Evolutionary conservation across 2,888 invertebrate genomes (phyloP).

Genomic region (Microctonus brassicae): DNA sequence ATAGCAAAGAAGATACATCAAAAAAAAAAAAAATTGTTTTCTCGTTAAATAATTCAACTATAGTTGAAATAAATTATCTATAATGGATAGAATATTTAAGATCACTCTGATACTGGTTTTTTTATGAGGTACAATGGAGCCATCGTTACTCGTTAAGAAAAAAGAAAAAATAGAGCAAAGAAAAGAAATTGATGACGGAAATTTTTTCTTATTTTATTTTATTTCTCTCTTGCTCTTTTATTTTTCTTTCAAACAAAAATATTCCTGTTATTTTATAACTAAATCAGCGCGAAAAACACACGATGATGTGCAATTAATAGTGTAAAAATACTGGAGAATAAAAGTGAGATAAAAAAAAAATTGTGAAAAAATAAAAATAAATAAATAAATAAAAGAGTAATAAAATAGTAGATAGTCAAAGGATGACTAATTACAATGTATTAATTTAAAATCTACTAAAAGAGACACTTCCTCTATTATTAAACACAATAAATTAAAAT

Average conservation of each 20-base stretch:
- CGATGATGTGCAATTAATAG: neutral
- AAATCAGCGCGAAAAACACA: neutral
- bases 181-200: neutral
- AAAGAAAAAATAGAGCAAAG: neutral
- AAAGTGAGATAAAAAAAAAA: neutral
- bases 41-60: neutral
- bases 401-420: neutral
- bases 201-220: neutral
- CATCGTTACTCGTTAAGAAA: neutral
- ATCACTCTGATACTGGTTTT: neutral
- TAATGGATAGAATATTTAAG: neutral
- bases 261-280: neutral
- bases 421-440: neutral
- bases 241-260: neutral
- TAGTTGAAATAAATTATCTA: neutral
- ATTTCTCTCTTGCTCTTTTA: neutral
- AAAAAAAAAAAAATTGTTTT: no score
- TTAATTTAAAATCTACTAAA: neutral
- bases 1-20: neutral
- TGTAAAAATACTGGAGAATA: neutral
- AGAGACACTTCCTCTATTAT: no score
- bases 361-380: neutral
- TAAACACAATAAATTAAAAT: no score
- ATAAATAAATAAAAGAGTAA: no score
- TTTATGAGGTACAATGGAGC: neutral